Base-by-base conservation (phyloP, 2,888 invertebrate genomes). In the Platycnemis pennipes region DNA sequence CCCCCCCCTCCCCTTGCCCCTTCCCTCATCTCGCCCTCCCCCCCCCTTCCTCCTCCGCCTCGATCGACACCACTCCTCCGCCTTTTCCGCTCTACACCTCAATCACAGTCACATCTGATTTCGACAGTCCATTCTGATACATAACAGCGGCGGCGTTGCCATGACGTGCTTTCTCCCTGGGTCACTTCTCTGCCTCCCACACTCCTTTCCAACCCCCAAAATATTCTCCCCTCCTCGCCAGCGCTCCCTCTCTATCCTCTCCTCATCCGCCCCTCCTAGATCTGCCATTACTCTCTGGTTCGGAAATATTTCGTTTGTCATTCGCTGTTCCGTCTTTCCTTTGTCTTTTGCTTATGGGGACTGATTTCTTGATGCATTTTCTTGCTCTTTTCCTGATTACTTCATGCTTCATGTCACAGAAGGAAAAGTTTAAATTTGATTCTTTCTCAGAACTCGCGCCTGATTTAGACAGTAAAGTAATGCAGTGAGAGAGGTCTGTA, bases 101-200 rank as follows among this genome's bases (percentile, higher is more conserved):
- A 46, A 87, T 46, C 87, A 87, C 87, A 44, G 37, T 87, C 87
- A 87, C 91, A 42, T 63, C 69, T 91, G 91, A 44, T 91, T 44
- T 44, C 63, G n/a, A 44, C 91, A 63, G 89, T 63, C 56, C 56
- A 56, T 69, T 91, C 42, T 44, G 63, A 69, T 91, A 44, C 91
- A 91, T 44, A 46, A n/a, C 87, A 46, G 45, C 26, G 5, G 44
- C 91, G 91, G 45, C 63, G 63, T 13, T 91, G 63, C 69, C 63
- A 89, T 42, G 44, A 42, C 26, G 53, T 22, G n/a, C 63, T n/a
- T 42, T 91, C 44, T 69, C 31, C 37, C 88, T 46, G 8, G 7
- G 13, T 56, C 53, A 3, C 42, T 56, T 5, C 56, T 42, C 19
- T 88, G 31, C 19, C 26, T 56, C 56, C 89, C 46, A 31, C 88